Evolutionary conservation across 2,113 vertebrate genomes (phyloP).

Genomic region (Shinisaurus crocodilurus): DNA sequence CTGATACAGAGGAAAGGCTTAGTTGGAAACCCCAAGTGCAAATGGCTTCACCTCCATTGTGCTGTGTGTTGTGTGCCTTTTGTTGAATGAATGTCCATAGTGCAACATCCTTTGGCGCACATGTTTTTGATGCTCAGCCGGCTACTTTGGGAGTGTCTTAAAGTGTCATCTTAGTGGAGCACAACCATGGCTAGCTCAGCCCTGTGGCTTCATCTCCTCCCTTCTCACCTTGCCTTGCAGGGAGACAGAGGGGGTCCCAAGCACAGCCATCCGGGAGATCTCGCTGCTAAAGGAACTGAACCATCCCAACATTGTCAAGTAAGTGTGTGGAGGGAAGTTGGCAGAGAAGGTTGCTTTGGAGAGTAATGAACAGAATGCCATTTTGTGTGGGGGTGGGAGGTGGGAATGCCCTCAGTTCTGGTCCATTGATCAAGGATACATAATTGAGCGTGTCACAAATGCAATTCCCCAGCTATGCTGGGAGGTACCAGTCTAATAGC

Average conservation of each 20-base stretch:
- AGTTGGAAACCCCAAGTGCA: not conserved
- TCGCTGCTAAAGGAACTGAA: slow-evolving; percentile 94
- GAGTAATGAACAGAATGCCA: not conserved
- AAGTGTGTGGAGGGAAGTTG: slow-evolving; percentile 53
- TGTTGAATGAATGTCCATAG: not conserved
- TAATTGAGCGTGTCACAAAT: not conserved
- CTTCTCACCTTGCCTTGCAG: slow-evolving; percentile 71
- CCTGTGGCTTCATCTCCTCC: not conserved
- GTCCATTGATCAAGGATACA: not conserved
- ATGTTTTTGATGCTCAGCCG: not conserved
- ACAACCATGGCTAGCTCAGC: not conserved
- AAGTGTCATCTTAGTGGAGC: not conserved
- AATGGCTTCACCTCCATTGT: not conserved
- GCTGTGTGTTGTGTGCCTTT: not conserved
- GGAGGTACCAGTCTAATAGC: not conserved
- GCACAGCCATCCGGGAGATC: slow-evolving; percentile 94
- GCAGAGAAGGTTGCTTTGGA: not conserved
- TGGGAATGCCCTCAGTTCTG: not conserved
- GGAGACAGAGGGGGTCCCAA: slow-evolving; percentile 94
- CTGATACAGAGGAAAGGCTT: not conserved
- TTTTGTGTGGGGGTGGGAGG: not conserved
- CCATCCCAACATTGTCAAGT: slow-evolving; percentile 96
- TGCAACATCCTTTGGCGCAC: not conserved
- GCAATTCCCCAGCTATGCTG: not conserved
- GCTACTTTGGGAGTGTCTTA: not conserved